Percentiles rank a stretch among this genome's conserved stretches.
Conservation (phyloP, 2,797 vertebrate species). For the Odontamblyopus lacepedii region DNA sequence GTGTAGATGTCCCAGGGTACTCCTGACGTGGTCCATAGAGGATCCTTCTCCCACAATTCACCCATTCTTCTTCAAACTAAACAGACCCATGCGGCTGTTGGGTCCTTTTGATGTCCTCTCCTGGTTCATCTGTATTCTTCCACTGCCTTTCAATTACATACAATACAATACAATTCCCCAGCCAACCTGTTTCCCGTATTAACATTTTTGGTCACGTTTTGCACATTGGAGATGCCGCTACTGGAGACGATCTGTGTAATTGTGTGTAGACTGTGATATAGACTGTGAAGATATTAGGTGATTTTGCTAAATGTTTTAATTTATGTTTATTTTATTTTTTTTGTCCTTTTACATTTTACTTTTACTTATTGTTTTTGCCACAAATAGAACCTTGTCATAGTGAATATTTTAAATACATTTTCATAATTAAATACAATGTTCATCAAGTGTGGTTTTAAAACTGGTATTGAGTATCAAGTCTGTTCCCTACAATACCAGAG, state of each 20-base stretch:
- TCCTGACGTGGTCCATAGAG: constrained; percentile 37
- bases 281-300: background rate
- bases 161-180: constrained; percentile 42
- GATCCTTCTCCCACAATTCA: constrained; percentile 38
- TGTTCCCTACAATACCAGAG: too few relatives aligned
- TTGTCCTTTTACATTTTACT: too few relatives aligned
- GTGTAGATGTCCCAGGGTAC: constrained; percentile 22
- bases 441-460: too few relatives aligned
- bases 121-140: constrained; percentile 59
- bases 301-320: too few relatives aligned
- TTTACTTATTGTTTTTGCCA: too few relatives aligned
- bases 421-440: too few relatives aligned
- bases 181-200: constrained; percentile 46
- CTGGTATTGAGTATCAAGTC: too few relatives aligned
- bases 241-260: constrained; percentile 50
- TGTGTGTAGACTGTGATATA: constrained; percentile 21
- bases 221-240: constrained; percentile 39
- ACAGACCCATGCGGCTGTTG: constrained; percentile 21
- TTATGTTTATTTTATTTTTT: too few relatives aligned
- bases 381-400: too few relatives aligned
- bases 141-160: constrained; percentile 34
- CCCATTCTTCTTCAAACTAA: constrained; percentile 32
- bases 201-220: constrained; percentile 60
- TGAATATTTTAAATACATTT: too few relatives aligned
- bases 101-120: constrained; percentile 55